A percentile compares a stretch with the other conserved stretches of the same genome.
Conservation (phyloP, 2,797 vertebrate genomes). For the Heterohyrax brucei region DNA sequence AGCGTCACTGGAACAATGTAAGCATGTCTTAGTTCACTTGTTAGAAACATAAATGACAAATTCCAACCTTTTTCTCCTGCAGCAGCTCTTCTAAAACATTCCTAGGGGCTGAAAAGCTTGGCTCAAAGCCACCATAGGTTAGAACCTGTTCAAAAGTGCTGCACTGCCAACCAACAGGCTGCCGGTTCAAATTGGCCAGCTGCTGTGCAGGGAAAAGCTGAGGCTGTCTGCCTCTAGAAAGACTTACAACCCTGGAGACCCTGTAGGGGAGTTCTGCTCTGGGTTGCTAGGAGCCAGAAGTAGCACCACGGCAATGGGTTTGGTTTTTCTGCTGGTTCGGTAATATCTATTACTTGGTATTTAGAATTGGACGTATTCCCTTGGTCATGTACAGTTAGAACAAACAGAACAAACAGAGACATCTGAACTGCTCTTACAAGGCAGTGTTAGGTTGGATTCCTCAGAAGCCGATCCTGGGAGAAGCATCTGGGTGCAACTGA, state of each 20-base stretch:
- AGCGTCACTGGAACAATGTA: conserved; percentile 58
- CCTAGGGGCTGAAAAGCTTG: neutral
- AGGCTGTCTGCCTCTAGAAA: no score
- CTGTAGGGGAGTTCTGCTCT: no score
- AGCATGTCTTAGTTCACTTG: neutral
- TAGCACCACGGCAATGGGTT: no score
- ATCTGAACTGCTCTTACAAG: neutral
- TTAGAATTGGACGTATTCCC: neutral
- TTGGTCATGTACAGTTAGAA: neutral
- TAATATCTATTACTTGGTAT: neutral
- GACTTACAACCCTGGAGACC: no score
- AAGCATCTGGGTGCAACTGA: neutral
- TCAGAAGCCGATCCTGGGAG: neutral
- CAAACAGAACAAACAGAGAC: neutral
- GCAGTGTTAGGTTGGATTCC: neutral
- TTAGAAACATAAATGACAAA: conserved; percentile 33
- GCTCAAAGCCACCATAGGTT: neutral
- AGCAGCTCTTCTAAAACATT: conserved; percentile 48
- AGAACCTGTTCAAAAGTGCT: neutral
- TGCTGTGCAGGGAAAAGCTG: no score
- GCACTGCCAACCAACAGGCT: no score
- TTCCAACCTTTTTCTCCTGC: conserved; percentile 44
- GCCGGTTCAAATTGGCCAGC: no score
- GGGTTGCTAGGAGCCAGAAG: no score
- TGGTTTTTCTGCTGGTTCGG: no score